Percentiles rank a stretch among this genome's conserved stretches.
Conservation (phyloP, 1,140 invertebrate species). For the Eubasilissa regina region DNA sequence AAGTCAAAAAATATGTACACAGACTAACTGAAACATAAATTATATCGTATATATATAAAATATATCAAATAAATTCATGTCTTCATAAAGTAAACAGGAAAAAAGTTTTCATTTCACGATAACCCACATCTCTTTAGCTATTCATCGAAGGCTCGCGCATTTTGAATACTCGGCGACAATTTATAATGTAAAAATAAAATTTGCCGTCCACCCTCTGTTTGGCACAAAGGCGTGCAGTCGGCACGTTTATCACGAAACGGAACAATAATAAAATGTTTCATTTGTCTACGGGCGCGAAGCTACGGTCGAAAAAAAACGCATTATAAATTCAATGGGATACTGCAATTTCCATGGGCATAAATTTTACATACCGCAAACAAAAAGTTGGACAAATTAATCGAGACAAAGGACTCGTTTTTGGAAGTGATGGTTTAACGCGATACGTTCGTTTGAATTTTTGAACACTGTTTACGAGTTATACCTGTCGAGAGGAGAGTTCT, state of each 20-base stretch:
- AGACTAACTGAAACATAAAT: too few relatives aligned
- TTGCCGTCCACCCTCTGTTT: background rate
- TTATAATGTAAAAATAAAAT: constrained; percentile 19
- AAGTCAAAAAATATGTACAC: too few relatives aligned
- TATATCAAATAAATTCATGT: too few relatives aligned
- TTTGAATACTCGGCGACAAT: constrained; percentile 28
- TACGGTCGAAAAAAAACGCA: constrained; percentile 45
- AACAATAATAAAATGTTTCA: constrained; percentile 53
- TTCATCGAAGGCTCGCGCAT: constrained; percentile 21
- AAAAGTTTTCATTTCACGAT: background rate
- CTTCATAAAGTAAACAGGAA: too few relatives aligned
- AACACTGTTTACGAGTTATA: too few relatives aligned
- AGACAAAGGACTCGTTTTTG: background rate
- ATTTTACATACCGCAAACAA: constrained; percentile 30
- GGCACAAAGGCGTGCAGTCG: constrained; percentile 27
- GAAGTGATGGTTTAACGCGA: too few relatives aligned
- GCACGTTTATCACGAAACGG: constrained; percentile 48
- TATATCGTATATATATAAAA: too few relatives aligned
- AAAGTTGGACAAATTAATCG: constrained; percentile 34
- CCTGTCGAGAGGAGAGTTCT: too few relatives aligned
- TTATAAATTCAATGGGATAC: constrained; percentile 49
- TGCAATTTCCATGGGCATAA: constrained; percentile 44
- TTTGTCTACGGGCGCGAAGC: constrained; percentile 47
- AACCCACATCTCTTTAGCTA: constrained; percentile 6
- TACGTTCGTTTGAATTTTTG: too few relatives aligned